phyloP scores from a whole-genome alignment of 2,113 vertebrate species.

The Telmatochromis sp. region DNA sequence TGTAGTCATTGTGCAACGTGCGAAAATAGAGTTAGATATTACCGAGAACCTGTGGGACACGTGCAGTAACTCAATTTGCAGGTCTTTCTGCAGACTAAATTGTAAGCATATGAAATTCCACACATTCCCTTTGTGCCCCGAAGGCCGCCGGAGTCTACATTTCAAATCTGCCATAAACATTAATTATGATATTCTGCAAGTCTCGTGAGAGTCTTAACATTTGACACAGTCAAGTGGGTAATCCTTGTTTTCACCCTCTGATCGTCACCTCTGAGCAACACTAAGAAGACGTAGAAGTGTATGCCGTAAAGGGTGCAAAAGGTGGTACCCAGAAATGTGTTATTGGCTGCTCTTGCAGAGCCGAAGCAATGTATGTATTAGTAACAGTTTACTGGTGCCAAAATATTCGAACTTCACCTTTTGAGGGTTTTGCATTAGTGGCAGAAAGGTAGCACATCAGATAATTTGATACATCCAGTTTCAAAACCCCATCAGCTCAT shows the following conservation, averaged over 20 bases:
- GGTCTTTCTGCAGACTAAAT: conserved; percentile 10
- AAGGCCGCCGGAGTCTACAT: conserved; percentile 10
- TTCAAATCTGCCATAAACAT: conserved; percentile 29
- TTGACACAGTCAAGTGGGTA: conserved; percentile 39
- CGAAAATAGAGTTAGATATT: neutral
- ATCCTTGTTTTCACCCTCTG: conserved; percentile 39
- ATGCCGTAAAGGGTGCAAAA: neutral
- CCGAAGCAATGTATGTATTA: neutral
- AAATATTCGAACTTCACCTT: neutral
- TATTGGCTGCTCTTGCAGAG: neutral
- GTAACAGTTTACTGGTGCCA: neutral
- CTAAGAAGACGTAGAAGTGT: neutral
- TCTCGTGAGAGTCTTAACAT: conserved; percentile 44
- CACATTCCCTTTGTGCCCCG: conserved; percentile 28
- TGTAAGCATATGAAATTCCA: conserved; percentile 34
- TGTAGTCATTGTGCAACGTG: neutral
- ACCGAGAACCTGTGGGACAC: neutral
- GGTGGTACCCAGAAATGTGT: neutral
- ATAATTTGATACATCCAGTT: neutral
- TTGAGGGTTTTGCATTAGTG: neutral
- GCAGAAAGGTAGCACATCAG: neutral
- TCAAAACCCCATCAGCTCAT: neutral
- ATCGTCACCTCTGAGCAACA: conserved; percentile 9
- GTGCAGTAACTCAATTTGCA: conserved; percentile 1
- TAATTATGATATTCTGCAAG: conserved; percentile 40